These are phyloP conservation scores for Ephestia elutella DNA, from an alignment of 1,140 invertebrate species.

Conservation along the genomic window DNA sequence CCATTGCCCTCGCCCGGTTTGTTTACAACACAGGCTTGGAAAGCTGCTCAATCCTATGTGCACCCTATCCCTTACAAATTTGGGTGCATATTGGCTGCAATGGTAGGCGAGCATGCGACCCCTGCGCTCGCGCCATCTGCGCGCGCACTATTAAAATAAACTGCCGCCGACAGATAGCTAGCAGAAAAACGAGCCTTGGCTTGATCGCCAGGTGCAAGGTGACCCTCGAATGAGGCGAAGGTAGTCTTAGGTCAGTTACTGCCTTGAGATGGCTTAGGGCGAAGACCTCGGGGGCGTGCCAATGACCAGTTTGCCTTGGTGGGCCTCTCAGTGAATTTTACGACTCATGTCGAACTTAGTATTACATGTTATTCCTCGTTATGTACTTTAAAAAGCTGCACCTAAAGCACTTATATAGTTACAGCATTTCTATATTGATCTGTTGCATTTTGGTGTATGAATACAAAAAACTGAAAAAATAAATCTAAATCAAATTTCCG, in stretches of 20 bases:
- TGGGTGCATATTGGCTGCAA: slow-evolving; percentile 43
- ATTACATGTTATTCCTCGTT: background rate
- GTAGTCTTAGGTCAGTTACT: slow-evolving; percentile 67
- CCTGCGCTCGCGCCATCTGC: slow-evolving; percentile 64
- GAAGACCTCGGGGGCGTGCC: slow-evolving; percentile 40
- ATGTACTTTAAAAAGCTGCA: background rate
- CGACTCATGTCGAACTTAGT: background rate
- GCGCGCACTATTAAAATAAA: slow-evolving; percentile 66
- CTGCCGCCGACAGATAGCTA: slow-evolving; percentile 57
- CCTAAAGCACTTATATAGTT: no score
- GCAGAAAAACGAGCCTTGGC: slow-evolving; percentile 47
- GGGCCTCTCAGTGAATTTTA: slow-evolving; percentile 30
- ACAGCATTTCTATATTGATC: no score
- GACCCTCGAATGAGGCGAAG: slow-evolving; percentile 41
- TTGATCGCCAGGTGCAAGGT: slow-evolving; percentile 55
- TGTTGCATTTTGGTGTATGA: no score
- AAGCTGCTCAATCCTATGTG: slow-evolving; percentile 32
- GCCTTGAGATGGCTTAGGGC: slow-evolving; percentile 31
- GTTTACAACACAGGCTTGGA: slow-evolving; percentile 59
- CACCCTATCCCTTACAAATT: slow-evolving; percentile 38
- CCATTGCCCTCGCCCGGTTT: slow-evolving; percentile 70
- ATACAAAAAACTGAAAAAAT: no score
- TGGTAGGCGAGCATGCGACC: slow-evolving; percentile 25
- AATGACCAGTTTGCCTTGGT: slow-evolving; percentile 43
- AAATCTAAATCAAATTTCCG: no score